Conservation (phyloP, 2,888 invertebrate genomes). For the Formica aserva region DNA sequence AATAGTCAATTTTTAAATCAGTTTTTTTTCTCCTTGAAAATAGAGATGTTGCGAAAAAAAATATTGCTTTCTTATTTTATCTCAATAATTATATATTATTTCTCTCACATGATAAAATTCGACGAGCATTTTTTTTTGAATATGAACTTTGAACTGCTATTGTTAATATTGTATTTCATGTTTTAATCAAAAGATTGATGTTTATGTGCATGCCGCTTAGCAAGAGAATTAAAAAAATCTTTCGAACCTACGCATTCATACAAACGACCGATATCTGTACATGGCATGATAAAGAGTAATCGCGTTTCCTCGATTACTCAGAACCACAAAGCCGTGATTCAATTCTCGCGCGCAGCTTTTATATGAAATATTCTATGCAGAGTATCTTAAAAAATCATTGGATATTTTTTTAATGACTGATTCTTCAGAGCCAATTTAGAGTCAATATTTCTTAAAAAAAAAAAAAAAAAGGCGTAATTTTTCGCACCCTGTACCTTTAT, state of each 20-base stretch:
- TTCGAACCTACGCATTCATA: not conserved
- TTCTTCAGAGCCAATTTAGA: not conserved
- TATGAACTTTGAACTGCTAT: not conserved
- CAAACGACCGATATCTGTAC: not conserved
- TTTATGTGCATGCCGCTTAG: not conserved
- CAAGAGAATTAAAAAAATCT: not conserved
- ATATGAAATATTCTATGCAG: not conserved
- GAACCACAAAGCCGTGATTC: not conserved
- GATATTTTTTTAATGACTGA: not conserved
- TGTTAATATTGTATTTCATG: not conserved
- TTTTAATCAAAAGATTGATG: not conserved
- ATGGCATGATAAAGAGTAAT: not conserved
- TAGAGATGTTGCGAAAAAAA: not conserved
- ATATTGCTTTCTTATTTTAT: not conserved
- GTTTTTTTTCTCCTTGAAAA: not conserved
- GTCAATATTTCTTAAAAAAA: not conserved
- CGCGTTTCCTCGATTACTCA: constrained; percentile 20
- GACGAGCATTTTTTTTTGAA: not conserved
- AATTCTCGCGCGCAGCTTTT: not conserved
- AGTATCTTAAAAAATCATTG: no score
- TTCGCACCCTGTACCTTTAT: not conserved
- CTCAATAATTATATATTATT: not conserved
- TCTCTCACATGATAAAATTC: not conserved
- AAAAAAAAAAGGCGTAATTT: not conserved
- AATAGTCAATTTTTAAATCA: not conserved